A percentile compares a stretch with the other conserved stretches of the same genome.
Conservation (phyloP, 92 coral and sea anemone genomes). For the Ricordea florida region DNA sequence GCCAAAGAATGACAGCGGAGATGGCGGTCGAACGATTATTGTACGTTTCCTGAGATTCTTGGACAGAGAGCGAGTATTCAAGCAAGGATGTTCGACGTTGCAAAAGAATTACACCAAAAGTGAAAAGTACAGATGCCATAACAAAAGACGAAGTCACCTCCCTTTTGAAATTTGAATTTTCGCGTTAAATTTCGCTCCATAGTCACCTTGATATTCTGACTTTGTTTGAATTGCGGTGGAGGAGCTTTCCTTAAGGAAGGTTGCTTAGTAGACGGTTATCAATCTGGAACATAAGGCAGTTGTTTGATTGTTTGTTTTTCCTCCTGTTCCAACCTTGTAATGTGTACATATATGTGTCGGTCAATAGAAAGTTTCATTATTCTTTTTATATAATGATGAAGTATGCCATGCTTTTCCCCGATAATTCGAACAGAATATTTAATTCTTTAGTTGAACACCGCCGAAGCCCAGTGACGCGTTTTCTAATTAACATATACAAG, state of each 20-base stretch:
- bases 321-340: not conserved
- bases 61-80: not conserved
- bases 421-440: not conserved
- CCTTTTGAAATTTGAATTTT: not conserved
- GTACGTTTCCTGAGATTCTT: not conserved
- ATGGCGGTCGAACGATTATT: not conserved
- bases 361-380: not conserved
- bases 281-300: not conserved
- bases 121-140: conserved; percentile 7
- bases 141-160: too few species aligned
- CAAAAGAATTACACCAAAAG: not conserved
- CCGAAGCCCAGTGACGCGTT: not conserved
- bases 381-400: not conserved
- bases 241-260: not conserved
- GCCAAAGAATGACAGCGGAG: not conserved
- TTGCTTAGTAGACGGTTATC: not conserved
- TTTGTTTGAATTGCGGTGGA: not conserved
- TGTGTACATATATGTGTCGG: not conserved
- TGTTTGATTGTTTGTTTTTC: too few species aligned
- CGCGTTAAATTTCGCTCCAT: not conserved
- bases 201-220: not conserved
- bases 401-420: not conserved
- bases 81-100: not conserved
- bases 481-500: not conserved
- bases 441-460: not conserved